Conservation (phyloP, 2,888 invertebrate genomes). For the Entomobrya proxima region DNA sequence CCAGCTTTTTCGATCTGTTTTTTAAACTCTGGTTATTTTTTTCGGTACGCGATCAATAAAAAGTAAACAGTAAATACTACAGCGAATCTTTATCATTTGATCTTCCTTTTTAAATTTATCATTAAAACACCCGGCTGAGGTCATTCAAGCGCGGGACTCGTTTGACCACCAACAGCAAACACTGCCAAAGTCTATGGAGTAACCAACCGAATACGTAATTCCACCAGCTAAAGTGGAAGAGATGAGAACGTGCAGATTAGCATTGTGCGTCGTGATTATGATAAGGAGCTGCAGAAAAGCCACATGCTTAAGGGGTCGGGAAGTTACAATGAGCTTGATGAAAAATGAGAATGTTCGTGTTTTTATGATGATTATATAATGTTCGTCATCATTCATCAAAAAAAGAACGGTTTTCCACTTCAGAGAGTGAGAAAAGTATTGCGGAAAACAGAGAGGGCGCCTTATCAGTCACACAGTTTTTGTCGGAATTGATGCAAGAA, state of each 20-base stretch:
- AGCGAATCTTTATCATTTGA: conserved; percentile 35
- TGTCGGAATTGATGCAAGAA: not conserved
- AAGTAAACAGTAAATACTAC: not conserved
- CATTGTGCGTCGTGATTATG: conserved; percentile 55
- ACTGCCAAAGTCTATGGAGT: not conserved
- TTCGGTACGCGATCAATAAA: conserved; percentile 17
- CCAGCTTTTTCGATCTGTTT: too few relatives aligned
- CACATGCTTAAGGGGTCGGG: conserved; percentile 21
- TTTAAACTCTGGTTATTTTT: too few relatives aligned
- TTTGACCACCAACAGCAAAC: not conserved
- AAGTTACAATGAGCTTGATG: conserved; percentile 12
- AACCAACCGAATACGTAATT: conserved; percentile 36
- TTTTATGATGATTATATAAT: conserved; percentile 18
- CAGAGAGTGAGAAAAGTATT: not conserved
- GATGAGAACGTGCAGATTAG: conserved; percentile 54
- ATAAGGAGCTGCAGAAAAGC: conserved; percentile 46
- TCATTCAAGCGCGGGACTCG: conserved; percentile 44
- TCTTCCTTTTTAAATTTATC: conserved; percentile 58
- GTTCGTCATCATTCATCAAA: conserved; percentile 1
- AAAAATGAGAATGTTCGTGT: not conserved
- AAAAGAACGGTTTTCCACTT: conserved; percentile 22
- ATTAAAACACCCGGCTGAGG: conserved; percentile 53
- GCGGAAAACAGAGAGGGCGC: conserved; percentile 8
- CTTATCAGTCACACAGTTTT: conserved; percentile 15
- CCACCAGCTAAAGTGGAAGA: not conserved